Conservation (phyloP, 2,888 invertebrate genomes). For the Masnerella sp. region DNA sequence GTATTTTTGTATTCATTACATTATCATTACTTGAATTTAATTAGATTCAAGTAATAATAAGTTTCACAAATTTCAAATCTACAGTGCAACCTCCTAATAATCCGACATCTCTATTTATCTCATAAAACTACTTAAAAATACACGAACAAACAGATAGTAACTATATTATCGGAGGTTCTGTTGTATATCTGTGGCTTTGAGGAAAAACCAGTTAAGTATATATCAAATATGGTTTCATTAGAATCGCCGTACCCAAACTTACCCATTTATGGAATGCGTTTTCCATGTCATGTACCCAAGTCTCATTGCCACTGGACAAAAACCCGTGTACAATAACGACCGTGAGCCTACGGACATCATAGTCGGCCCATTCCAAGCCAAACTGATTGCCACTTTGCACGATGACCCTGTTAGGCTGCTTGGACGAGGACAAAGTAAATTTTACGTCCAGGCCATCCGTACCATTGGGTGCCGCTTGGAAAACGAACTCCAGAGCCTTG, state of each 20-base stretch:
- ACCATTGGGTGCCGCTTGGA: constrained; percentile 78
- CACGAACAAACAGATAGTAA: no score
- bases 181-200: no score
- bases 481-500: constrained; percentile 74
- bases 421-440: constrained; percentile 79
- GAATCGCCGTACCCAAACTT: constrained; percentile 55
- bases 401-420: constrained; percentile 76
- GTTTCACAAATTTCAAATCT: no score
- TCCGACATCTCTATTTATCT: no score
- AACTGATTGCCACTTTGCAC: constrained; percentile 78
- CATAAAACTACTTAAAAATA: no score
- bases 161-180: no score
- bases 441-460: constrained; percentile 78
- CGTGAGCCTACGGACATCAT: constrained; percentile 79
- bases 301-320: constrained; percentile 80
- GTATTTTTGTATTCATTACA: background rate
- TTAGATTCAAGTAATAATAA: no score
- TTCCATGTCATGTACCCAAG: constrained; percentile 82
- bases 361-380: constrained; percentile 81
- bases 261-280: constrained; percentile 81
- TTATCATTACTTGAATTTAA: no score
- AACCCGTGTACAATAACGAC: constrained; percentile 83
- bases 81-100: no score
- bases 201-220: no score
- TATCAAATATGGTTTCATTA: no score